phyloP scores from a whole-genome alignment of 2,113 vertebrate species.

The Rhinoptilus africanus region DNA sequence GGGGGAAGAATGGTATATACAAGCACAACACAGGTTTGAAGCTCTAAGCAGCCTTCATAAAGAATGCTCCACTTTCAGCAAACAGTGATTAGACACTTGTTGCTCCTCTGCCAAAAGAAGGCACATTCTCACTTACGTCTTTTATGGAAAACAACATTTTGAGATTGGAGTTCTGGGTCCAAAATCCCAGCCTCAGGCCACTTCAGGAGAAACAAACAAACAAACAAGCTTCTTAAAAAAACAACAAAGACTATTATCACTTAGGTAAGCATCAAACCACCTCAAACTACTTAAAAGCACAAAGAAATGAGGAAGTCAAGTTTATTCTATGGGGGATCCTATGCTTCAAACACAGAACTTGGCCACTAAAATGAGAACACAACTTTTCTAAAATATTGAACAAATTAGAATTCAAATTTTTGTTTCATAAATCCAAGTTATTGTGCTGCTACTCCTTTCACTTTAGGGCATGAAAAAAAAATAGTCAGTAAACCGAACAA shows the following conservation, averaged over 20 bases:
- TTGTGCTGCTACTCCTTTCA: background rate
- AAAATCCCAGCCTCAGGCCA: background rate
- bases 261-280: background rate
- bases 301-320: background rate
- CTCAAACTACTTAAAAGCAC: background rate
- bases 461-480: background rate
- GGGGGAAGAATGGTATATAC: background rate
- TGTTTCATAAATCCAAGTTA: slow-evolving; percentile 5
- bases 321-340: background rate
- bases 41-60: background rate
- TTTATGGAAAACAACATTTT: background rate
- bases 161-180: background rate
- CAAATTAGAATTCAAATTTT: slow-evolving; percentile 14
- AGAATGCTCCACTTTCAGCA: background rate
- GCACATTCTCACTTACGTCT: fast-evolving
- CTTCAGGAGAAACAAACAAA: background rate
- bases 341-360: background rate
- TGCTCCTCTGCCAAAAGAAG: background rate
- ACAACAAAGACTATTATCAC: background rate
- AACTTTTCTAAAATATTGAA: background rate
- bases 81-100: background rate
- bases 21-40: background rate
- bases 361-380: background rate
- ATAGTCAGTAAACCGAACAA: background rate
- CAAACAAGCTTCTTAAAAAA: background rate